Base-by-base conservation (phyloP, 2,888 invertebrate genomes). In the Aromia moschata region DNA sequence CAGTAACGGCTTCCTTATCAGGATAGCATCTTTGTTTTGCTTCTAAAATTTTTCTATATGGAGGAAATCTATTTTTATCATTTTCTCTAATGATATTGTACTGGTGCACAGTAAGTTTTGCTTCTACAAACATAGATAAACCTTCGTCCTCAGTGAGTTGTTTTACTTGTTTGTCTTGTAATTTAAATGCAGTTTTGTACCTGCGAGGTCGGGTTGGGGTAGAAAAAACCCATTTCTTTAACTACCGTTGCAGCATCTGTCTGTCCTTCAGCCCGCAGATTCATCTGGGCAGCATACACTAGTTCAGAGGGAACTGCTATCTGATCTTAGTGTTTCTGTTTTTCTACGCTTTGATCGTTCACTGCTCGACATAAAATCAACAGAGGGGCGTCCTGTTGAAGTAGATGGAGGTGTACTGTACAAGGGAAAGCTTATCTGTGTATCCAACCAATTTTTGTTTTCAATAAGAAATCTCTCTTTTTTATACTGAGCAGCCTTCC, bases 271-370 rank as follows among this genome's bases (percentile, higher is more conserved):
- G 54, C 15, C 3, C 54, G 16, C 3, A 37, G 38, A 10, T 17
- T 40, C 51, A 57, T 57, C 41, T 51, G 57, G n/a, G 44, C 51
- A 17, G 51, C 57, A 11, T 51, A 57, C 1, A 2, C 14, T n/a
- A 57, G 10, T 31, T 56, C 49, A 17, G 38, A n/a, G 1, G 56
- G 17, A 25, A 14, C 15, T 36, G 7, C 18, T 9, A 9, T 12
- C 11, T 44, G 25, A 51, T 1, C 51, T 15, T 1, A 57, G 10
- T 12, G 10, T 38, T 20, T 52, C 38, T 20, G 56, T 46, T 31
- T 10, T 46, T 36, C 18, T 14, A 14, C 46, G 25, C 30, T 33
- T 33, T 7, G 36, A 14, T 17, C 46, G 5, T 33, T 31, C 36
- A 31, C 36, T 33, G 25, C 25, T 25, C 5, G 4, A 9, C 4